These are phyloP conservation scores for Eulemur rufifrons DNA, from an alignment of 2,113 vertebrate genomes.

Conservation along the genomic window DNA sequence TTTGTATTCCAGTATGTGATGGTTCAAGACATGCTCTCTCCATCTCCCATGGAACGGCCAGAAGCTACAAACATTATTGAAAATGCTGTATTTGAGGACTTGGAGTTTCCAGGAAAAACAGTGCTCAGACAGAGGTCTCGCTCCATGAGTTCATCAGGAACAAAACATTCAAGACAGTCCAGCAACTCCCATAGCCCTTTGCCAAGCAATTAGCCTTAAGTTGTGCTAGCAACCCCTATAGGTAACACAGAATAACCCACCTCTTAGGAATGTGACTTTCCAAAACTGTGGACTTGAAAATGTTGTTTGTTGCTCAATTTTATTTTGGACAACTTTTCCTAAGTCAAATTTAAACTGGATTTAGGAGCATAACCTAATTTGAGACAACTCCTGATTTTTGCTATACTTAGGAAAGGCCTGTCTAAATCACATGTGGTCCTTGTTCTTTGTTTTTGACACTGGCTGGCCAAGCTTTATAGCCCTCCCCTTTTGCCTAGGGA, in stretches of 20 bases:
- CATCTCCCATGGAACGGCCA: slow-evolving; percentile 90
- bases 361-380: neutral
- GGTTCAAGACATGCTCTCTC: slow-evolving; percentile 96
- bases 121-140: slow-evolving; percentile 93
- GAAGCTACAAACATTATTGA: slow-evolving; percentile 94
- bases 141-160: slow-evolving; percentile 94
- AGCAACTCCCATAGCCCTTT: slow-evolving; percentile 81
- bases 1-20: slow-evolving; percentile 88
- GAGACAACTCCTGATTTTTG: neutral
- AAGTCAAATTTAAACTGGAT: neutral
- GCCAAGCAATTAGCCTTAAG: slow-evolving; percentile 20
- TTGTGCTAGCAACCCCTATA: fast-evolving
- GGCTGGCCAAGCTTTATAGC: slow-evolving; percentile 53
- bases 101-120: slow-evolving; percentile 91
- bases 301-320: neutral
- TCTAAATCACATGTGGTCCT: slow-evolving; percentile 28
- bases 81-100: slow-evolving; percentile 92
- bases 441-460: slow-evolving; percentile 5
- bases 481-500: slow-evolving; percentile 61
- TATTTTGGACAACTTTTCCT: neutral
- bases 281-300: neutral
- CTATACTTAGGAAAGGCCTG: slow-evolving; percentile 26
- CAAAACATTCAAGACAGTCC: slow-evolving; percentile 89
- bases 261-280: neutral
- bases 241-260: neutral